Evolutionary conservation across 1,140 invertebrate species (phyloP), one percentile per base, ranked within the genome.

Genomic region (Trichoplusia ni): DNA sequence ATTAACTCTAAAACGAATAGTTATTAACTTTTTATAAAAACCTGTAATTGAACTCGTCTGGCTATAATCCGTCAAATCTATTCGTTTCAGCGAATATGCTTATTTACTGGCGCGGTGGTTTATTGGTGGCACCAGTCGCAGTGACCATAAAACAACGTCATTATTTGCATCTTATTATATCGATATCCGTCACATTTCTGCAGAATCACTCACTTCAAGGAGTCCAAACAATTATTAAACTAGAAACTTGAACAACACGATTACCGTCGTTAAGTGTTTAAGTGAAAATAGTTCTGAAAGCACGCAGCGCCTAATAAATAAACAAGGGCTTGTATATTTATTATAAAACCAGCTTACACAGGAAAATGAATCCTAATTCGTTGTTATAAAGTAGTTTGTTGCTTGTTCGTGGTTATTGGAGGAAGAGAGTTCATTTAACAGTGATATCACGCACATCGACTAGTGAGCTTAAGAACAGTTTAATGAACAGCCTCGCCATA

Each of bases 381-480:
- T 42, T 4, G 11, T 1, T 2, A 1, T 11, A 42, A 42, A 19
- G 38, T 42, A 7, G 2, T n/a, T 18, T n/a, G 11, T 42, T 9
- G 18, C 2, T 42, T 42, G 40, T 23, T 2, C 2, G n/a, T 3
- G 4, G 19, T 25, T 25, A 7, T 46, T 2, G 14, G 42, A 25
- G 25, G 25, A 46, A 25, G 16, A 2, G 2, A 6, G 1, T 5
- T 21, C 21, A 46, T 46, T 46, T 27, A 6, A 44, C 21, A 46
- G 42, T 27, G 23, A 46, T 27, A 46, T 46, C 42, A 46, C 42
- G 42, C 42, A 46, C 42, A 13, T 46, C 23, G 9, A 46, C 23
- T 46, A 46, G 42, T 25, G 35, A 14, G 18, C 38, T 14, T 21
- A 8, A 25, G 9, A 27, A 18, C 42, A 14, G 42, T 46, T 42